Conservation (phyloP, 1,140 invertebrate genomes). For the Drosophila novamexicana region DNA sequence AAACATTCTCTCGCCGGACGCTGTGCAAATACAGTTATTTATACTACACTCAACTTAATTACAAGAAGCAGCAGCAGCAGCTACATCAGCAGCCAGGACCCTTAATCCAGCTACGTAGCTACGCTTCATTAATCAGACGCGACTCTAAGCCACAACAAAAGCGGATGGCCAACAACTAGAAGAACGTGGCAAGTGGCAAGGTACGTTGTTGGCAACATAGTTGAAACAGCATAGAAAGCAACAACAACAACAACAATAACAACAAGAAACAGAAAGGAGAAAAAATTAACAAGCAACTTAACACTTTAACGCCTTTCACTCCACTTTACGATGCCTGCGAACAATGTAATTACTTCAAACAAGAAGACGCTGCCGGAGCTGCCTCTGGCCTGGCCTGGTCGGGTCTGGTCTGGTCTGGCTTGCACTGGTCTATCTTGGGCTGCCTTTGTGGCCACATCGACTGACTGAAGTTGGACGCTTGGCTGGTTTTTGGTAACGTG, state of each 20-base stretch:
- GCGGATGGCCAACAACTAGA: conserved; percentile 41
- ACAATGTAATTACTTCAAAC: conserved; percentile 83
- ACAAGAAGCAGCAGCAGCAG: conserved; percentile 62
- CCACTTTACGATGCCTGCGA: conserved; percentile 74
- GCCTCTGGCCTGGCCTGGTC: conserved; percentile 1
- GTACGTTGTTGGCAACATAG: conserved; percentile 39
- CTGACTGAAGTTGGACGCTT: conserved; percentile 61
- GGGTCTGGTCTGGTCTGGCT: background rate
- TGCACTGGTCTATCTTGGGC: background rate
- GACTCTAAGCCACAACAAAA: conserved; percentile 78
- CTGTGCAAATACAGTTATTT: conserved; percentile 80
- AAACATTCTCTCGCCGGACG: conserved; percentile 59
- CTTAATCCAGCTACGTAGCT: conserved; percentile 77
- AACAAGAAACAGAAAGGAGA: conserved; percentile 11
- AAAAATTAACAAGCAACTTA: conserved; percentile 83
- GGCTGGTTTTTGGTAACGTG: conserved; percentile 43
- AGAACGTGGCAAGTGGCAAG: conserved; percentile 23
- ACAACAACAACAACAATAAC: conserved; percentile 10
- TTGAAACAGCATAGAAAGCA: conserved; percentile 24
- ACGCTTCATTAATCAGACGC: conserved; percentile 81
- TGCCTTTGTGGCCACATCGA: conserved; percentile 37
- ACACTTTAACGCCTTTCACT: conserved; percentile 83
- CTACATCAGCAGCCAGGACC: conserved; percentile 37
- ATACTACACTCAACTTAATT: conserved; percentile 83
- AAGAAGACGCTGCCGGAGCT: conserved; percentile 51